Evolutionary conservation across 2,888 invertebrate genomes (phyloP).

Genomic region (Noctuana brunneofusca): DNA sequence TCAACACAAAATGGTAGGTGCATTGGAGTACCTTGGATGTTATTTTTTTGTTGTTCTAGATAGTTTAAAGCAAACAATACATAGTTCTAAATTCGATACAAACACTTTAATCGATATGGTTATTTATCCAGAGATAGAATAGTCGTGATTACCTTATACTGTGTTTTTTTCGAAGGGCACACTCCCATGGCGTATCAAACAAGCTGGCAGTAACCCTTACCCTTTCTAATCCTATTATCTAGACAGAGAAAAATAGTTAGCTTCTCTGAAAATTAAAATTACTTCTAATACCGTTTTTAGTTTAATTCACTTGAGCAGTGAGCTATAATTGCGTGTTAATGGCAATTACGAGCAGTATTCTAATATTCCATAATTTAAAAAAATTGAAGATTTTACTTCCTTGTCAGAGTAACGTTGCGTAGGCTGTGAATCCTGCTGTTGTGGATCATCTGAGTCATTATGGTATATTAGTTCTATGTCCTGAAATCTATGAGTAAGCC

Average conservation of each 20-base stretch:
- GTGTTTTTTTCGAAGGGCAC: conserved; percentile 21
- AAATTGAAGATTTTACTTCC: conserved; percentile 23
- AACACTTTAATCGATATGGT: not conserved
- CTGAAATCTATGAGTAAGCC: conserved; percentile 57
- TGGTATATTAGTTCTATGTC: conserved; percentile 45
- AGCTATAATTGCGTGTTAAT: not conserved
- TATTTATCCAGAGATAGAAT: conserved; percentile 19
- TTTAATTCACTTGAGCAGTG: no score
- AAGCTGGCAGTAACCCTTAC: conserved; percentile 33
- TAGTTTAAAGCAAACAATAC: not conserved
- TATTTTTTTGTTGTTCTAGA: not conserved
- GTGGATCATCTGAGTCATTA: conserved; percentile 50
- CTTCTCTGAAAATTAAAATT: conserved; percentile 34
- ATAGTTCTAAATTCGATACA: not conserved
- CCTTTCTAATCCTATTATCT: conserved; percentile 37
- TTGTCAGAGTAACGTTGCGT: conserved; percentile 41
- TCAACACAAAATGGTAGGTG: no score
- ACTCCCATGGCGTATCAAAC: conserved; percentile 28
- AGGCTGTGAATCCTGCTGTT: conserved; percentile 49
- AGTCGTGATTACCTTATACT: conserved; percentile 29
- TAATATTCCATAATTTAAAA: not conserved
- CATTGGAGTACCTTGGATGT: no score
- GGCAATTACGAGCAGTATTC: not conserved
- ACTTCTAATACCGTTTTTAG: not conserved
- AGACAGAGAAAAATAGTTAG: conserved; percentile 39